Base-by-base conservation (phyloP, 1,140 invertebrate genomes). In the Drosophila ercepeae region DNA sequence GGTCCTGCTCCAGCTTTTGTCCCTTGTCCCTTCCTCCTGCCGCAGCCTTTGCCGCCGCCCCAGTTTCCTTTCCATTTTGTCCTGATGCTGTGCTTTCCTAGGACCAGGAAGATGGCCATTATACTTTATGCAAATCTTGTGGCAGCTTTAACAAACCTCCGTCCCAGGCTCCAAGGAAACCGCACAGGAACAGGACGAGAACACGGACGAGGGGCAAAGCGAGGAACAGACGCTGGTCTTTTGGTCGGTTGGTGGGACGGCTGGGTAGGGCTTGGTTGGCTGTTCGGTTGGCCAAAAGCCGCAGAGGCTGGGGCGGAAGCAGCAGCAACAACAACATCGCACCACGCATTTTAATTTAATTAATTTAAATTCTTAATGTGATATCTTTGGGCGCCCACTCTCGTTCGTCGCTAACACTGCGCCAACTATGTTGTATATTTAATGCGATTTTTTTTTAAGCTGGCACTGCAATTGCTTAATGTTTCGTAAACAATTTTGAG, bases 291-390 rank as follows among this genome's bases (percentile, higher is more conserved):
- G 39, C 72, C 70, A 65, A 50, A 44, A 63, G 63, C 65, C 49
- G 42, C 39, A 70, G 36, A 16, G 29, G 29, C 11, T 3, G 29
- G 9, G 29, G 29, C 21, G 21, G 21, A 32, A 54, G 61, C 63
- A 41, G 41, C 25, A 63, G 53, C 27, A 14, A 27, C 50, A 74
- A 48, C 73, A 68, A 44, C 74, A 49, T 42, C 55, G 18, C 45
- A 51, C 76, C 61, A 86, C 83, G 81, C 81, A 84, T 88, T 84
- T 86, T 76, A 88, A 86, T 84, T 84, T 84, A 88, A 84, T 86
- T 84, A 84, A 84, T 84, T 84, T 84, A 86, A 84, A 84, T 84
- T 86, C 76, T 86, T 86, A 84, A 84, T 84, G 79, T 74, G 79
- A 86, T 86, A 84, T 78, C 61, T 63, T 71, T 41, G 55, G 48